phyloP scores from a whole-genome alignment of 2,797 vertebrate species.

The Tamandua tetradactyla region DNA sequence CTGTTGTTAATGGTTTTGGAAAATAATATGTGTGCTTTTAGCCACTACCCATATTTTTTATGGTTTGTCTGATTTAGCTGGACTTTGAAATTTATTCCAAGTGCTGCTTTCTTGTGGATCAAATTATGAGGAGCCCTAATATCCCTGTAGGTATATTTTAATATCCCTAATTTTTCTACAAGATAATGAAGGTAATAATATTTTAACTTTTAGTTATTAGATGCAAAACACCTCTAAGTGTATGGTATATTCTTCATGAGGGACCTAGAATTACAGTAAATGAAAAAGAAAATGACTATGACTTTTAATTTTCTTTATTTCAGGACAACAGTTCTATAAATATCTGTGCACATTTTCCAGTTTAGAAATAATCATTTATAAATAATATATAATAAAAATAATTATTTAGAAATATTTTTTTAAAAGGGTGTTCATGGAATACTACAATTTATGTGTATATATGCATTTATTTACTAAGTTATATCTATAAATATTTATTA shows the following conservation, averaged over 20 bases:
- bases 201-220: constrained; percentile 26
- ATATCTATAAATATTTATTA: background rate
- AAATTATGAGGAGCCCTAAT: constrained; percentile 60
- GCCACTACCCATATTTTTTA: constrained; percentile 65
- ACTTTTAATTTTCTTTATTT: background rate
- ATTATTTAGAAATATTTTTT: no score
- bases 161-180: constrained; percentile 55
- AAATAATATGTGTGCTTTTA: constrained; percentile 78
- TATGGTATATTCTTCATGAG: background rate
- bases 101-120: constrained; percentile 63
- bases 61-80: constrained; percentile 70
- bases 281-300: no score
- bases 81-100: constrained; percentile 71
- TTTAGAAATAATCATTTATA: constrained; percentile 37
- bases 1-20: constrained; percentile 78
- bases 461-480: background rate
- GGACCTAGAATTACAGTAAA: no score
- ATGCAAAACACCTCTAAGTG: constrained; percentile 19
- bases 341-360: background rate
- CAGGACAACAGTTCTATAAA: background rate
- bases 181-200: constrained; percentile 56
- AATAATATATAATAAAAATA: no score
- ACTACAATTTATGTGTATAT: background rate
- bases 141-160: constrained; percentile 62
- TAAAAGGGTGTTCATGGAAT: background rate